Percentiles rank a stretch among this genome's conserved stretches.
Evolutionary conservation across 2,888 invertebrate species (phyloP).

Genomic region (Pimpla rufipes): DNA sequence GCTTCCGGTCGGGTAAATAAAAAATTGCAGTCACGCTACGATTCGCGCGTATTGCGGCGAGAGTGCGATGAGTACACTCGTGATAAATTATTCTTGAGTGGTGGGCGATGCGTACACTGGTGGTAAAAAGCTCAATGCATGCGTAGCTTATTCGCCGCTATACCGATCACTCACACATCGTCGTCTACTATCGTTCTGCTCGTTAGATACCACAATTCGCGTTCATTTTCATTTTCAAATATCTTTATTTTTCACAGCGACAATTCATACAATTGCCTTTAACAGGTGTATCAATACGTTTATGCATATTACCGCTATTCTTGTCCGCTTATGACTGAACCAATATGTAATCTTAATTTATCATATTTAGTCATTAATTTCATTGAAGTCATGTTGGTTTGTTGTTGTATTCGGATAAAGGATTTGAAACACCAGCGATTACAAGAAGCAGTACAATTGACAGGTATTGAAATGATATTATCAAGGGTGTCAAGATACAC

Average conservation of each 20-base stretch:
- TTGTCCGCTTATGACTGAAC: too few species aligned
- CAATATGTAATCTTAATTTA: too few species aligned
- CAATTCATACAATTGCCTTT: too few species aligned
- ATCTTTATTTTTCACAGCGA: background rate
- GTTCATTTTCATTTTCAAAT: background rate
- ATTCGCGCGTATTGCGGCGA: background rate
- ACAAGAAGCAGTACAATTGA: too few species aligned
- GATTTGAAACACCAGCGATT: too few species aligned
- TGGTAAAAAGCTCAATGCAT: background rate
- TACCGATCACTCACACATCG: background rate
- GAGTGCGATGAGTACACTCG: slow-evolving; percentile 2
- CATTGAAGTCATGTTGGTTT: too few species aligned
- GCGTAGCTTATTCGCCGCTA: background rate
- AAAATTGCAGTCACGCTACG: slow-evolving; percentile 22
- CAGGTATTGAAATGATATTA: too few species aligned
- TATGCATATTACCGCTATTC: too few species aligned
- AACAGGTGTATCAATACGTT: too few species aligned
- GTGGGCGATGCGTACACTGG: slow-evolving; percentile 6
- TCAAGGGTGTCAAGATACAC: too few species aligned
- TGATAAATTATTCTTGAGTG: slow-evolving; percentile 34
- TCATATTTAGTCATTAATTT: too few species aligned
- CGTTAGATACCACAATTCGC: background rate
- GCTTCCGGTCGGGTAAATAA: slow-evolving; percentile 33
- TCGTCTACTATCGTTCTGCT: background rate
- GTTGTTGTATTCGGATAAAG: too few species aligned